Evolutionary conservation across 1,140 invertebrate genomes (phyloP), one percentile per base, ranked within the genome.

Genomic region (Pinna nobilis): DNA sequence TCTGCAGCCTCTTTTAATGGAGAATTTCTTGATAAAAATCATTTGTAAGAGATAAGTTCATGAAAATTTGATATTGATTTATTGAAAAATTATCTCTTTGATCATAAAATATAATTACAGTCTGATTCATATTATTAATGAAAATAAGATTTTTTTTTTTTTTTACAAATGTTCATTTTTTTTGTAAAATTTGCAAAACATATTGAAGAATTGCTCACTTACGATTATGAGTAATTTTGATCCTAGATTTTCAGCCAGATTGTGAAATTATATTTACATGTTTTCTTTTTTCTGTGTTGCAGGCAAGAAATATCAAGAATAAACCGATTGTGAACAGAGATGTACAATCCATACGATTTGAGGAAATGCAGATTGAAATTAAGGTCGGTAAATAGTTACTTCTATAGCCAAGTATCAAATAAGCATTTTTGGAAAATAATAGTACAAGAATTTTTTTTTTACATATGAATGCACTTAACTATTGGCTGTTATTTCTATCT

Each of bases 261-360:
- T n/a, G n/a, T n/a, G n/a, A n/a, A n/a, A n/a, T n/a, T n/a, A n/a
- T 47, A 15, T 6, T 18, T 6, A 13, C 30, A 20, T 23, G 15
- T 23, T 5, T n/a, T 28, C 30, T 53, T 15, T 53, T 9, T 23
- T 53, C 23, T 57, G 9, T 55, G 95, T 87, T 84, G 25, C 74
- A 88, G 82, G 86, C 87, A 30, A 82, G 75, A 39, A 86, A 88
- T 70, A 88, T 88, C 25, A 85, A 81, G 61, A 88, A 98, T 85
- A 97, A 97, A 83, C 96, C 96, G 0, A 92, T 97, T 39, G 92
- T 97, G 1, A 97, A 98, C 74, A 92, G 95, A 86, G 95, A 97
- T 90, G 93, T 94, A 0, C 93, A 93, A 82, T 86, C 86, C 32
- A 88, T 86, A 30, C 81, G 88, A 70, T 89, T 89, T 82, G 88